phyloP scores from a whole-genome alignment of 1,140 invertebrate species.

The Drosophila burlai region DNA sequence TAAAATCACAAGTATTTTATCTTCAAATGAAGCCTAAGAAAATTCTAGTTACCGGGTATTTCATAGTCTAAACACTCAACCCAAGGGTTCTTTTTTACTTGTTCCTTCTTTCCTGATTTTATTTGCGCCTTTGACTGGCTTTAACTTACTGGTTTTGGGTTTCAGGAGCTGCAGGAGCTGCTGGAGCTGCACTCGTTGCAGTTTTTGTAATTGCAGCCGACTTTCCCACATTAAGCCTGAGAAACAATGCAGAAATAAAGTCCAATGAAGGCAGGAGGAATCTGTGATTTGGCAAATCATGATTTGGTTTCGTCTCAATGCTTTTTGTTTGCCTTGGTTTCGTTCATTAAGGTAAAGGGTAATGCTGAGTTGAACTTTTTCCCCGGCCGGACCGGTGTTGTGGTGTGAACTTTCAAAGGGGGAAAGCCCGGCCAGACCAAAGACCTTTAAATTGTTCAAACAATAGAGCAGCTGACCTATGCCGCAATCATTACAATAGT shows the following conservation, averaged over 20 bases:
- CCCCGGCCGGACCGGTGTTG: not conserved
- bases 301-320: constrained; percentile 34
- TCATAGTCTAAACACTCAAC: not conserved
- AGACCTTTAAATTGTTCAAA: constrained; percentile 29
- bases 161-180: constrained; percentile 36
- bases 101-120: constrained; percentile 15
- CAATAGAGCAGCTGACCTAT: constrained; percentile 13
- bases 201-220: constrained; percentile 41
- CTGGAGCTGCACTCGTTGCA: constrained; percentile 20
- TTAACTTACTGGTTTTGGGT: constrained; percentile 44
- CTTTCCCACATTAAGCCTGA: constrained; percentile 54
- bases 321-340: constrained; percentile 35
- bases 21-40: not conserved
- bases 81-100: not conserved
- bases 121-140: constrained; percentile 23
- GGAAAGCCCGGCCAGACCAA: constrained; percentile 13
- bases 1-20: too few species aligned
- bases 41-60: not conserved
- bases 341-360: constrained; percentile 43
- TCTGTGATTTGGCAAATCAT: constrained; percentile 48
- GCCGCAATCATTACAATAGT: not conserved
- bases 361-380: constrained; percentile 32
- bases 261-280: constrained; percentile 20
- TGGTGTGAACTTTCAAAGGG: constrained; percentile 31
- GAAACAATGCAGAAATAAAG: constrained; percentile 50